These are phyloP conservation scores for Phalanger gymnotis DNA, from an alignment of 2,797 vertebrate genomes.

Conservation along the genomic window DNA sequence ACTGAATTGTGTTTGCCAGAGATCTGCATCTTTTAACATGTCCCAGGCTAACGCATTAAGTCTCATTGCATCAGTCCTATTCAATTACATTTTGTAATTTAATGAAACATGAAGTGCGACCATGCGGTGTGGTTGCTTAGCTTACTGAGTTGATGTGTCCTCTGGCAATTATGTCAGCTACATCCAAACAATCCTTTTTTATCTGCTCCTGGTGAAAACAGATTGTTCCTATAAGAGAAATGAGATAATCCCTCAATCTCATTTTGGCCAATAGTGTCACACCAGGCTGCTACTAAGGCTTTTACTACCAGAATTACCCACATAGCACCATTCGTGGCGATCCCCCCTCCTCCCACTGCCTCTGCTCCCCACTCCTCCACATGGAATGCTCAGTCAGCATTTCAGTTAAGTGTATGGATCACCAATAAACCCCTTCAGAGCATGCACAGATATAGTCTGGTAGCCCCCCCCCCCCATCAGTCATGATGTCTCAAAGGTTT, in stretches of 20 bases:
- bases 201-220: background rate
- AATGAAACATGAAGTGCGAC: conserved; percentile 58
- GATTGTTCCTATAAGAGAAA: background rate
- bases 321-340: background rate
- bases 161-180: conserved; percentile 22
- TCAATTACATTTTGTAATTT: conserved; percentile 63
- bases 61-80: conserved; percentile 64
- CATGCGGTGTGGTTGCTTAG: background rate
- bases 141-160: conserved; percentile 32
- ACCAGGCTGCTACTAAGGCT: background rate
- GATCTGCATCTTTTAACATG: conserved; percentile 46
- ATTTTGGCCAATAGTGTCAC: background rate
- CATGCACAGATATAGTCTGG: background rate
- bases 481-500: background rate
- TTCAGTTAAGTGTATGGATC: background rate
- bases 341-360: too few relatives aligned
- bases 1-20: background rate
- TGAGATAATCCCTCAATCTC: background rate
- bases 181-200: background rate
- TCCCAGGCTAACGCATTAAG: conserved; percentile 54
- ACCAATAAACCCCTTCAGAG: background rate
- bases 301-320: background rate
- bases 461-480: background rate
- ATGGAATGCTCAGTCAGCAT: background rate
- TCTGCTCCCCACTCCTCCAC: too few relatives aligned